Evolutionary conservation across 2,113 vertebrate genomes (phyloP).

Genomic region (Campylomormyrus tamandua): DNA sequence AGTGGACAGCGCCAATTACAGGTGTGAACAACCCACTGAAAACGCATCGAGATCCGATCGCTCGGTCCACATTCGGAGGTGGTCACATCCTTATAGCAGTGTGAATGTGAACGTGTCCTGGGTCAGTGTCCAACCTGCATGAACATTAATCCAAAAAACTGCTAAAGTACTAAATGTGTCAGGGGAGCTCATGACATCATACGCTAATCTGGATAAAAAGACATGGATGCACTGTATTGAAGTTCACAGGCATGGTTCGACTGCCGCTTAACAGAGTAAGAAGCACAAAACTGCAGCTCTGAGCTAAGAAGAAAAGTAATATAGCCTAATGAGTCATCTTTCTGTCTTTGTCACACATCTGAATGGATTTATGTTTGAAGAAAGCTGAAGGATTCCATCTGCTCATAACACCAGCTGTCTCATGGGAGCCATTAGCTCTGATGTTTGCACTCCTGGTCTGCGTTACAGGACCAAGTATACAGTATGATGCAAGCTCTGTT

Average conservation of each 20-base stretch:
- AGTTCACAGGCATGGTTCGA: neutral
- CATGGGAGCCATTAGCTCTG: neutral
- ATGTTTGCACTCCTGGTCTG: neutral
- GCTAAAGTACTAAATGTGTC: neutral
- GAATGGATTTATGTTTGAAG: neutral
- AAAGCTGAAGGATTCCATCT: neutral
- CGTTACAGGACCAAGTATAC: neutral
- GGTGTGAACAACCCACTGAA: too few relatives aligned
- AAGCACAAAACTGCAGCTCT: neutral
- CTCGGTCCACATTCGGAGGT: too few relatives aligned
- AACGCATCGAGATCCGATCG: too few relatives aligned
- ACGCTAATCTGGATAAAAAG: neutral
- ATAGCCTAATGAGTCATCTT: neutral
- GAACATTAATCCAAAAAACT: neutral
- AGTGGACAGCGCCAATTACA: too few relatives aligned
- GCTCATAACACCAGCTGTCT: neutral
- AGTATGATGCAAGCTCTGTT: neutral
- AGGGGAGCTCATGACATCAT: neutral
- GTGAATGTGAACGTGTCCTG: too few relatives aligned
- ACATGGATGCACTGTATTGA: neutral
- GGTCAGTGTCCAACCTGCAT: neutral
- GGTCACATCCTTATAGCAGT: too few relatives aligned
- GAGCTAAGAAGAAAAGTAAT: neutral
- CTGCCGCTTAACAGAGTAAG: neutral
- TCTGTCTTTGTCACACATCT: neutral